Evolutionary conservation across 2,797 vertebrate genomes (phyloP).

Genomic region (Helostoma temminkii): DNA sequence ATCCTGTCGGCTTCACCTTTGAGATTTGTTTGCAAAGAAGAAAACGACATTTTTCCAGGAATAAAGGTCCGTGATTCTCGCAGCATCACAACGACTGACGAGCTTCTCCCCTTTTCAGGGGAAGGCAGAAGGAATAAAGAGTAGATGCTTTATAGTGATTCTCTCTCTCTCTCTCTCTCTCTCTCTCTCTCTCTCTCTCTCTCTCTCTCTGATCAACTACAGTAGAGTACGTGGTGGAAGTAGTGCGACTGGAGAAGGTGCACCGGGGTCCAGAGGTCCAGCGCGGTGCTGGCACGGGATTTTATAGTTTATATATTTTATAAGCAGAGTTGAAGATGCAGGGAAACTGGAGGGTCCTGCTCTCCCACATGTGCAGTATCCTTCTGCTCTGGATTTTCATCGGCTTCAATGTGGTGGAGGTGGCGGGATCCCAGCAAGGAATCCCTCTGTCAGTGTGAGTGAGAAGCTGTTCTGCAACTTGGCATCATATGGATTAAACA

Average conservation of each 20-base stretch:
- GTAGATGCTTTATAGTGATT: slow-evolving; percentile 17
- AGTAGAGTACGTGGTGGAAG: slow-evolving; percentile 59
- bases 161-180: slow-evolving; percentile 34
- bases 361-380: slow-evolving; percentile 79
- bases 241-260: slow-evolving; percentile 50
- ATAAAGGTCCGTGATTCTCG: slow-evolving; percentile 19
- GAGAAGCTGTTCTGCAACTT: slow-evolving; percentile 58
- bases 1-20: background rate
- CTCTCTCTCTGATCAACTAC: slow-evolving; percentile 47
- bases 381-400: slow-evolving; percentile 87
- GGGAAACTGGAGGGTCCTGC: slow-evolving; percentile 72
- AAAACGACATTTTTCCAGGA: background rate
- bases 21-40: slow-evolving; percentile 11
- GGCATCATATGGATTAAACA: background rate
- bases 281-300: slow-evolving; percentile 31
- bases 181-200: slow-evolving; percentile 42
- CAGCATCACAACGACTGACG: slow-evolving; percentile 29
- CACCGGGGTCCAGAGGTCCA: slow-evolving; percentile 33
- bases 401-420: slow-evolving; percentile 83
- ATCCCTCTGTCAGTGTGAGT: slow-evolving; percentile 99
- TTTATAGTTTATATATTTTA: slow-evolving; percentile 9
- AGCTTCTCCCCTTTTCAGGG: slow-evolving; percentile 22
- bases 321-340: slow-evolving; percentile 79
- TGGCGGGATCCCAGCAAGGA: slow-evolving; percentile 91
- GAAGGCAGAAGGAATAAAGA: slow-evolving; percentile 17